Evolutionary conservation across 1,140 invertebrate genomes (phyloP), one percentile per base, ranked within the genome.

Genomic region (Chlorops oryzae): DNA sequence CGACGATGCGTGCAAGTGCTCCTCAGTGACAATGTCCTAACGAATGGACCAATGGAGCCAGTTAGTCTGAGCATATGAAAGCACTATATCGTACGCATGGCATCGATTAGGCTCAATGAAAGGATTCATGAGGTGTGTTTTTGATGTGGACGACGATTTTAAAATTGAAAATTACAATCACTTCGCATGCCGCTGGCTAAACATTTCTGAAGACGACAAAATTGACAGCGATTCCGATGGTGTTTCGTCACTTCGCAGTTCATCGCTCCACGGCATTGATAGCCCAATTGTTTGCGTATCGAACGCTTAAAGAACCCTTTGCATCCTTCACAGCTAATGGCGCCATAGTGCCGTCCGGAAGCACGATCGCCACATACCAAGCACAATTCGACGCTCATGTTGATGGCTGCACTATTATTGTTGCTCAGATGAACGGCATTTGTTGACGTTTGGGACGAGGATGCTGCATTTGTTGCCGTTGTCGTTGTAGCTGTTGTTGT

Each of bases 161-260:
- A 70, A 69, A 66, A n/a, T n/a, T 62, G 66, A 69, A 70, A 82
- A 90, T 92, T 87, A 97, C 93, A 96, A 83, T 98, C 95, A 78
- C 91, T 94, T 75, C 93, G 79, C 95, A 98, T 98, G 55, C 95
- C 95, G 80, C 93, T 95, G 35, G 88, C 84, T 17, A 98, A 78
- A 73, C 95, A 98, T 75, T 98, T 98, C 74, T 97, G 93, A 54
- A 98, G 81, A 47, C 95, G 82, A 75, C 95, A 98, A 75, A 96
- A 97, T 77, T 98, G 95, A 75, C 95, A 98, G 49, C 95, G 81
- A 77, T 98, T 96, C 43, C 95, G 81, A 72, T 96, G 92, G 65
- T 95, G 91, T 74, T 98, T 98, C 35, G 92, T 98, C 39, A 98
- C 92, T 74, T 95, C 90, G 71, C 96, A 98, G 69, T 92, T 91